Conservation (phyloP, 2,113 vertebrate genomes). For the Chaenogobius annularis region DNA sequence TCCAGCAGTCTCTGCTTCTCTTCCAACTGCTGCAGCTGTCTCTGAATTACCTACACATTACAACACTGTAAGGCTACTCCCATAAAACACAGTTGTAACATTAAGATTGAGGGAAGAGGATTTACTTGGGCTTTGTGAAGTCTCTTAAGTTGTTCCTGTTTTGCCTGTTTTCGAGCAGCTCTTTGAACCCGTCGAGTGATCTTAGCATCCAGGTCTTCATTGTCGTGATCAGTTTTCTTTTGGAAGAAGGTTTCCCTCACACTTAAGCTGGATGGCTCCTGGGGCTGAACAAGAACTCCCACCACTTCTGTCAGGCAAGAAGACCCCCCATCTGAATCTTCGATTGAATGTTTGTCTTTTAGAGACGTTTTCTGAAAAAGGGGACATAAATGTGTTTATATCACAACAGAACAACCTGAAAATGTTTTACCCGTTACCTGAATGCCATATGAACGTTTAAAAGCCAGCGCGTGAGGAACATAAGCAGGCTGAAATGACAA, state of each 20-base stretch:
- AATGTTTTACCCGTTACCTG: slow-evolving; percentile 81
- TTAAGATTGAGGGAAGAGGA: not conserved
- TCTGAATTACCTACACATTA: slow-evolving; percentile 87
- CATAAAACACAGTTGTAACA: not conserved
- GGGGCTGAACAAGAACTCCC: slow-evolving; percentile 49
- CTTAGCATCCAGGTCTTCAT: slow-evolving; percentile 85
- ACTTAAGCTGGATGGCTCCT: slow-evolving; percentile 68
- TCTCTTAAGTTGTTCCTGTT: slow-evolving; percentile 90
- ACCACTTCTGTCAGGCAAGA: slow-evolving; percentile 66
- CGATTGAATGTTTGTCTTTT: not conserved
- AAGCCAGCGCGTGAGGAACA: slow-evolving; percentile 91
- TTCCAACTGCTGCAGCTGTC: slow-evolving; percentile 94
- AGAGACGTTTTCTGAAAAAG: slow-evolving; percentile 25
- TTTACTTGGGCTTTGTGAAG: slow-evolving; percentile 91
- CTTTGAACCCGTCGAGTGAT: slow-evolving; percentile 87
- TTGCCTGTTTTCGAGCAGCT: slow-evolving; percentile 87
- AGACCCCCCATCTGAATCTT: slow-evolving; percentile 41
- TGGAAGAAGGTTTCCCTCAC: slow-evolving; percentile 74
- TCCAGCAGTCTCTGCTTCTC: slow-evolving; percentile 93
- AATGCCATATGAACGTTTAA: slow-evolving; percentile 84
- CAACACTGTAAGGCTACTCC: not conserved
- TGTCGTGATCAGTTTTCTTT: slow-evolving; percentile 70
- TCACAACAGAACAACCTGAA: not conserved
- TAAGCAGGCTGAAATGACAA: slow-evolving; percentile 82
- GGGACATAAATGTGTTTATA: not conserved